phyloP scores from a whole-genome alignment of 2,888 invertebrate species.

The Muscina levida region DNA sequence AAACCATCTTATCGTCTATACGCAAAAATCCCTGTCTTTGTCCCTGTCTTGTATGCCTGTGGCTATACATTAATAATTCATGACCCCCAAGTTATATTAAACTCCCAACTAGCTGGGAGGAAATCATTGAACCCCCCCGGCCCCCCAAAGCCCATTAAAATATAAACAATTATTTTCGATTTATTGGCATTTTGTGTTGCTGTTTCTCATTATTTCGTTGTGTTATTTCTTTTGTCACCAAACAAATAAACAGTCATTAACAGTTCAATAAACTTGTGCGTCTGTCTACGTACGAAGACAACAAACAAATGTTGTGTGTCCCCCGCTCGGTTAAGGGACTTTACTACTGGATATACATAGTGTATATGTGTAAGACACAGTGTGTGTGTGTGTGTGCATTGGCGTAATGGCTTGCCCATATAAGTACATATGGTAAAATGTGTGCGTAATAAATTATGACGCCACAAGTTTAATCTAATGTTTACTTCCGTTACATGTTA shows the following conservation, averaged over 20 bases:
- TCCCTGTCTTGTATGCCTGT: no score
- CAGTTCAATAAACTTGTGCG: constrained; percentile 48
- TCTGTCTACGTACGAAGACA: neutral
- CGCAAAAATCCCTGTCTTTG: no score
- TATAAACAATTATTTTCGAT: constrained; percentile 38
- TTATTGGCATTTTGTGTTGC: constrained; percentile 23
- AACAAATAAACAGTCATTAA: constrained; percentile 38
- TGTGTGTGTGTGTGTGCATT: constrained; percentile 27
- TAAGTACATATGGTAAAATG: no score
- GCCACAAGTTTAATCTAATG: constrained; percentile 59
- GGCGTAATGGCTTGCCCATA: no score
- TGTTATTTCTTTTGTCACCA: no score
- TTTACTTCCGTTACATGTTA: constrained; percentile 55
- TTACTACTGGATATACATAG: neutral
- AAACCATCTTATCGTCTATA: no score
- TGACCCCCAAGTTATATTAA: no score
- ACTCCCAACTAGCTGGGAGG: no score
- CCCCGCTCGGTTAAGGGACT: neutral
- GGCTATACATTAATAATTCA: no score
- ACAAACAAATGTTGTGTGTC: constrained; percentile 8
- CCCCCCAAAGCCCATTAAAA: no score
- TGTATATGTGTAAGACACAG: neutral
- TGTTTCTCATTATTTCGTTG: neutral
- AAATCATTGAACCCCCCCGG: no score
- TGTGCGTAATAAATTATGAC: constrained; percentile 56